Conservation (phyloP, 2,113 vertebrate genomes). For the Gobiocypris rarus region DNA sequence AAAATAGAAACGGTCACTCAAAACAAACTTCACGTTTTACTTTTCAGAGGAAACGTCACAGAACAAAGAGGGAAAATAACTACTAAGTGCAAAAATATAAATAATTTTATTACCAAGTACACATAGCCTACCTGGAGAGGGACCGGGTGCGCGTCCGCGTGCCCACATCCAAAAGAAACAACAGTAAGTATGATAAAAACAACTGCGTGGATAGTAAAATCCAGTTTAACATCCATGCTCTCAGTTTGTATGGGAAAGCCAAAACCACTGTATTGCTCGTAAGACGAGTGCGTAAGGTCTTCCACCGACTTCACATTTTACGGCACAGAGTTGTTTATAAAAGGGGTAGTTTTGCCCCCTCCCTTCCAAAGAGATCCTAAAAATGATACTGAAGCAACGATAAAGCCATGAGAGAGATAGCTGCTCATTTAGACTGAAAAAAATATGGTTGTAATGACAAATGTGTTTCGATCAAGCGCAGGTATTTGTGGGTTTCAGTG, state of each 20-base stretch:
- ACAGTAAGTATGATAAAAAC: conserved; percentile 56
- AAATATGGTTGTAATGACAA: not conserved
- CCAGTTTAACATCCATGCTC: conserved; percentile 51
- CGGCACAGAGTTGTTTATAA: conserved; percentile 41
- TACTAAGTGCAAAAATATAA: not conserved
- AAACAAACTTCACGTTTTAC: not conserved
- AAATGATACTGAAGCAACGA: conserved; percentile 14
- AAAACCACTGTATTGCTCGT: conserved; percentile 1
- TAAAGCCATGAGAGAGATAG: not conserved
- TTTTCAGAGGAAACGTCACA: not conserved
- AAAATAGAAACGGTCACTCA: not conserved
- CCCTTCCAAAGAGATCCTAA: conserved; percentile 40
- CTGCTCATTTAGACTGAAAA: not conserved
- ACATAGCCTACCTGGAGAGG: conserved; percentile 70
- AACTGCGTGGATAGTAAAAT: conserved; percentile 53
- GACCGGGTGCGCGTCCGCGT: conserved; percentile 40
- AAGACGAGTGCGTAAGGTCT: conserved; percentile 18
- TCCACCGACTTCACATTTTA: conserved; percentile 65
- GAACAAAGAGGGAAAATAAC: not conserved
- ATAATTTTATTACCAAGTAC: not conserved
- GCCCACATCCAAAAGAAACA: conserved; percentile 53
- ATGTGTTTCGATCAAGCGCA: not conserved
- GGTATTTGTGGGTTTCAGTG: conserved; percentile 35
- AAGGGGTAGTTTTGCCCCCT: conserved; percentile 49
- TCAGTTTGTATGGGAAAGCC: not conserved